Base-by-base conservation (phyloP, 1,140 invertebrate genomes). In the Pteromalus puparum region DNA sequence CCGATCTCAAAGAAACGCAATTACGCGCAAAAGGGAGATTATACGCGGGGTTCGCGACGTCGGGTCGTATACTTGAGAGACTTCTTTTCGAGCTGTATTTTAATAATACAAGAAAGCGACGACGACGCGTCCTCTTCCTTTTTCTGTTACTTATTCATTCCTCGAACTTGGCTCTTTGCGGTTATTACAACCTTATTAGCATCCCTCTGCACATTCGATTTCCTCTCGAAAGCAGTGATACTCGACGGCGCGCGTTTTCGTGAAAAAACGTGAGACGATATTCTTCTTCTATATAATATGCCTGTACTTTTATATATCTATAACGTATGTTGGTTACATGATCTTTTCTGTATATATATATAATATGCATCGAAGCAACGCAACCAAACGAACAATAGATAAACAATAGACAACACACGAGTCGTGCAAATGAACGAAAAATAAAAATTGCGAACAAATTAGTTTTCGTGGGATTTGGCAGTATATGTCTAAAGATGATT, bases 181-280 rank as follows among this genome's bases (percentile, higher is more conserved):
- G 13, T 38, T 68, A 12, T 65, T 34, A 26, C 24, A 12, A 2
- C 77, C 5, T 24, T 13, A 61, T 79, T 42, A 67, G 38, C 24
- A 24, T 48, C 26, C 30, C 38, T 42, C 9, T 26, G n/a, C n/a
- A n/a, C 28, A 26, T 68, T 26, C 24, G 7, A 80, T 18, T 78
- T 78, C 3, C 30, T n/a, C 46, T 42, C 30, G 9, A 65, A n/a
- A 77, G 5, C 15, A 21, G 4, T 18, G 18, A 61, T n/a, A n/a
- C 53, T n/a, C 53, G 53, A 34, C 67, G 12, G 67, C 83, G 70
- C 79, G 79, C 79, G 80, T 65, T 53, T 65, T 65, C 81, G 21
- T 75, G 7, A 65, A 74, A 42, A 73, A 81, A 61, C 80, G 46
- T 73, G 80, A 73, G 42, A 73, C 38, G n/a, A 46, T 73, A 53